Evolutionary conservation across 1,140 invertebrate species (phyloP).

Genomic region (Heliothis virescens): DNA sequence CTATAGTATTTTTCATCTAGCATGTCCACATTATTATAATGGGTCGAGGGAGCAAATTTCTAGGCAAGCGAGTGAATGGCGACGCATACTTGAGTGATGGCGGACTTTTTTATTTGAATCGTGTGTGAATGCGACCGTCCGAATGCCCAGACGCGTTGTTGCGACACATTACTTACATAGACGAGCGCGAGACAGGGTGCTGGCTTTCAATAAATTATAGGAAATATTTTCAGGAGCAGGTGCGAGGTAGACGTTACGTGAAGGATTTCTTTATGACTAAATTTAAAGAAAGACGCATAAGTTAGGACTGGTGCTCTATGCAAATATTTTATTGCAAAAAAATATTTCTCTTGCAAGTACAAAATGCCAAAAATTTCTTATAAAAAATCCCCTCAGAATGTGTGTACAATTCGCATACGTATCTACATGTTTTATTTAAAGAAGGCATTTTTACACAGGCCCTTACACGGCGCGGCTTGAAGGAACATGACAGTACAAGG

Average conservation of each 20-base stretch:
- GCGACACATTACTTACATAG: slow-evolving; percentile 59
- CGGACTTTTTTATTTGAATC: slow-evolving; percentile 86
- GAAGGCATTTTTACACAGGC: slow-evolving; percentile 59
- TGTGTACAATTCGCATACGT: slow-evolving; percentile 27
- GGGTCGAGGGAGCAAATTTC: slow-evolving; percentile 74
- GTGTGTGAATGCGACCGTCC: slow-evolving; percentile 82
- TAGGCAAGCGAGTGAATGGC: slow-evolving; percentile 81
- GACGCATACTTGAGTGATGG: slow-evolving; percentile 85
- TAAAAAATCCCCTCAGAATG: slow-evolving; percentile 1
- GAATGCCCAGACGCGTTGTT: slow-evolving; percentile 56
- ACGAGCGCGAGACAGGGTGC: not conserved
- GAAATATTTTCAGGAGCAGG: slow-evolving; percentile 35
- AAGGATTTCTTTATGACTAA: slow-evolving; percentile 38
- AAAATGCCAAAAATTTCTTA: slow-evolving; percentile 18
- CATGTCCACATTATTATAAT: slow-evolving; percentile 65
- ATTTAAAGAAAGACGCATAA: slow-evolving; percentile 48
- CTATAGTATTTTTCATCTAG: slow-evolving; percentile 38
- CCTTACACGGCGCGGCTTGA: slow-evolving; percentile 55
- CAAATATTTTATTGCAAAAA: too few species aligned
- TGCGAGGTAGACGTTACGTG: slow-evolving; percentile 15
- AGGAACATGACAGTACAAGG: slow-evolving; percentile 67
- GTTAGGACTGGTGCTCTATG: slow-evolving; percentile 55
- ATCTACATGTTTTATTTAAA: slow-evolving; percentile 73
- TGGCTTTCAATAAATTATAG: slow-evolving; percentile 41
- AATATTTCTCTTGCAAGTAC: not conserved